These are phyloP conservation scores for Hemiprocne comata DNA, from an alignment of 2,113 vertebrate genomes.

Conservation along the genomic window DNA sequence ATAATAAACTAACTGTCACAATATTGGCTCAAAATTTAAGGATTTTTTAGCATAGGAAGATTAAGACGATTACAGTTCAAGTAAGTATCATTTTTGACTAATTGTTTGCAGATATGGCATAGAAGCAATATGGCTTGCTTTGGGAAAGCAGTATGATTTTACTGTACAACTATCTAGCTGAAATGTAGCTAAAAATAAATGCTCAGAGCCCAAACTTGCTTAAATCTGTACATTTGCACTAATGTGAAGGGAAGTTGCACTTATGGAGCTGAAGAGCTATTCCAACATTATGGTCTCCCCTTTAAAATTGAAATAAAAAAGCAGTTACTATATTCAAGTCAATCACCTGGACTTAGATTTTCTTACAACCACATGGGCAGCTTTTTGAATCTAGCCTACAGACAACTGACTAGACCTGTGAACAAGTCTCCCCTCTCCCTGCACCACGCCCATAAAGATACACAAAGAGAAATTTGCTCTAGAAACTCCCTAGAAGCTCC, in stretches of 20 bases:
- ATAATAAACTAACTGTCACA: conserved; percentile 86
- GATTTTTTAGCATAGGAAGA: conserved; percentile 79
- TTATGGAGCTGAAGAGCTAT: not conserved
- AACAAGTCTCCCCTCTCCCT: not conserved
- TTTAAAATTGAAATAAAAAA: not conserved
- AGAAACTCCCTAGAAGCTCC: not conserved
- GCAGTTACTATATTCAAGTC: not conserved
- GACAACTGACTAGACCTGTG: not conserved
- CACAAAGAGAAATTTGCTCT: not conserved
- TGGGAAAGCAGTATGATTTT: not conserved
- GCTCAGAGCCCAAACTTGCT: not conserved
- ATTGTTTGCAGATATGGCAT: conserved; percentile 82
- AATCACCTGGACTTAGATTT: not conserved
- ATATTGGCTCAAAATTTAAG: conserved; percentile 54
- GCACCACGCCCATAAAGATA: too few relatives aligned
- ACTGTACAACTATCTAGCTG: not conserved
- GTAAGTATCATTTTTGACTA: conserved; percentile 79
- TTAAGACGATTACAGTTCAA: conserved; percentile 79
- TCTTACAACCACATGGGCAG: not conserved
- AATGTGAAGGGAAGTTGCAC: not conserved
- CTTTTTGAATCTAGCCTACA: not conserved
- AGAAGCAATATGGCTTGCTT: conserved; percentile 17
- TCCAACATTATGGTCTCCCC: not conserved
- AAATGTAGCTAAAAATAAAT: not conserved
- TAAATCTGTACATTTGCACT: not conserved